Evolutionary conservation across 2,888 invertebrate genomes (phyloP).

Genomic region (Saturnia japonica): DNA sequence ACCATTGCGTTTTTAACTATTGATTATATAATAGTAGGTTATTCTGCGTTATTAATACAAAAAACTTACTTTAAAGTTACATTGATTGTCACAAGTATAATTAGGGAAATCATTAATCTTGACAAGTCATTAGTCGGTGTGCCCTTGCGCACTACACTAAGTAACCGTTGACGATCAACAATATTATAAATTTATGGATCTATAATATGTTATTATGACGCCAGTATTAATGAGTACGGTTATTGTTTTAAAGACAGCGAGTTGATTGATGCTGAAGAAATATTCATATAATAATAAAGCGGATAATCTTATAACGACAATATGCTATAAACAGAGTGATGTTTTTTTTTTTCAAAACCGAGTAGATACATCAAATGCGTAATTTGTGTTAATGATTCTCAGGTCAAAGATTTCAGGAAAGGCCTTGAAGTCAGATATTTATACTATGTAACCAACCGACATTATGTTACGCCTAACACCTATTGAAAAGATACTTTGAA

Average conservation of each 20-base stretch:
- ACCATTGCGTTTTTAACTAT: neutral
- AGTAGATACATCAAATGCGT: neutral
- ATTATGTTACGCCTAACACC: conserved; percentile 44
- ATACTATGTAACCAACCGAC: conserved; percentile 34
- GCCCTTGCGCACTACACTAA: conserved; percentile 73
- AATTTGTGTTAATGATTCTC: conserved; percentile 18
- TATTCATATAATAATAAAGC: neutral
- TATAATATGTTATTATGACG: conserved; percentile 72
- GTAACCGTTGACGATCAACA: conserved; percentile 71
- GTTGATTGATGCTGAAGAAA: conserved; percentile 57
- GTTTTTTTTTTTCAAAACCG: neutral
- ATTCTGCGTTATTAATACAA: conserved; percentile 46
- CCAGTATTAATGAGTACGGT: conserved; percentile 66
- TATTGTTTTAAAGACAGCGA: conserved; percentile 76
- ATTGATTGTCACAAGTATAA: conserved; percentile 76
- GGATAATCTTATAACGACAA: neutral
- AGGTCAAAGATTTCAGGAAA: conserved; percentile 41
- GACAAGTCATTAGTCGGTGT: conserved; percentile 65
- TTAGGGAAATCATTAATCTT: conserved; percentile 79
- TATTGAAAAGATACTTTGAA: conserved; percentile 44
- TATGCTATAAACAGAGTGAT: neutral
- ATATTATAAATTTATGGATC: conserved; percentile 68
- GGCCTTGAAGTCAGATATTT: conserved; percentile 34
- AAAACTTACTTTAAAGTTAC: conserved; percentile 61
- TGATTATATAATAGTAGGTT: conserved; percentile 6